Conservation (phyloP, 1,140 invertebrate genomes). For the Acromyrmex echinatior region DNA sequence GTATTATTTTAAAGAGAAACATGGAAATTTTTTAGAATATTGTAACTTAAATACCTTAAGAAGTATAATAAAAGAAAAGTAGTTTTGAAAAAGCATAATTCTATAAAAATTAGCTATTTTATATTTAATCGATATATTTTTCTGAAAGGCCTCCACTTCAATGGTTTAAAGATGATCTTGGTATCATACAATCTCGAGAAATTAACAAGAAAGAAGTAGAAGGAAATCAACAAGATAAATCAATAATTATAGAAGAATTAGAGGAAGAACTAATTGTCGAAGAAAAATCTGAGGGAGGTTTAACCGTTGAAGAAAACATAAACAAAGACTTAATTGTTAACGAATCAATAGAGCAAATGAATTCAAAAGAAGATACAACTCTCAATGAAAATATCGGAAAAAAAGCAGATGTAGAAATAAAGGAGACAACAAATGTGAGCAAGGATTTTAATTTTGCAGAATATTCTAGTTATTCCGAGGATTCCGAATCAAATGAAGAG, state of each 20-base stretch:
- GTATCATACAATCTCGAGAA: conserved; percentile 22
- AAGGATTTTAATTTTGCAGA: conserved; percentile 26
- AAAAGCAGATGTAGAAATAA: neutral
- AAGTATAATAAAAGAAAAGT: neutral
- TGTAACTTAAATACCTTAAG: neutral
- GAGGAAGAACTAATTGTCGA: conserved; percentile 7
- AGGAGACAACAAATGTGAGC: neutral
- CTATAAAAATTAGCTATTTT: neutral
- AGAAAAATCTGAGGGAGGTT: neutral
- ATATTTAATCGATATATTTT: conserved; percentile 15
- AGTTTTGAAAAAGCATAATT: neutral
- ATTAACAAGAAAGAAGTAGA: neutral
- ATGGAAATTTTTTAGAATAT: neutral
- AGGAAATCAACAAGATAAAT: neutral
- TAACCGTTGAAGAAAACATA: neutral
- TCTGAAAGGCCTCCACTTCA: conserved; percentile 74
- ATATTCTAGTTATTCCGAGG: conserved; percentile 64
- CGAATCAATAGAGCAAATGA: conserved; percentile 4
- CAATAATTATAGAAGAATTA: neutral
- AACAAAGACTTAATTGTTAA: conserved; percentile 12
- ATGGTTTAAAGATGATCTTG: conserved; percentile 76
- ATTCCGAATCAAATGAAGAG: conserved; percentile 73
- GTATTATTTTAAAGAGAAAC: conserved; percentile 65
- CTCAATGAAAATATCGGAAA: neutral
- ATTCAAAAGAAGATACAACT: neutral